Percentiles rank a stretch among this genome's conserved stretches.
Evolutionary conservation across 37 sponge, comb jelly and placozoan species (phyloP).

Genomic region (Aphrocallistes beatrix): DNA sequence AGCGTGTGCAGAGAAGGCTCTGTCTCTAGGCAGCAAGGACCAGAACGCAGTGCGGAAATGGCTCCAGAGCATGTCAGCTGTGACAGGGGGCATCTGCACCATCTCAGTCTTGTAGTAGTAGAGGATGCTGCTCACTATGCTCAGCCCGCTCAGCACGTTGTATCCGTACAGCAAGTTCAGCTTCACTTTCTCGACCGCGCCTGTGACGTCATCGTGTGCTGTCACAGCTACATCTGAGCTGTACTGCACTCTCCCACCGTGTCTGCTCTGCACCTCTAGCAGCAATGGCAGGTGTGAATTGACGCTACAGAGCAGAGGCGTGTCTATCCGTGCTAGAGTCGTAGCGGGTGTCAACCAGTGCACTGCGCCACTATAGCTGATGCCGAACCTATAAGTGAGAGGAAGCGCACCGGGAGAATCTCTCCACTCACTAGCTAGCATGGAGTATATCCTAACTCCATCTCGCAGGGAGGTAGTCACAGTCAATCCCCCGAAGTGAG

Average conservation of each 20-base stretch:
- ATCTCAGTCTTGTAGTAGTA: background rate
- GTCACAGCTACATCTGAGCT: background rate
- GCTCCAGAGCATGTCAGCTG: background rate
- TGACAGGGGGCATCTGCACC: background rate
- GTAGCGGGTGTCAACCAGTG: background rate
- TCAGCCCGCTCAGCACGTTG: background rate
- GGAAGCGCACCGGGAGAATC: background rate
- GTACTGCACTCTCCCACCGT: background rate
- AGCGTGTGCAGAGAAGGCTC: background rate
- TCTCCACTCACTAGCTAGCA: background rate
- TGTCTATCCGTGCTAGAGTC: background rate
- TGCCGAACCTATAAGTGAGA: background rate
- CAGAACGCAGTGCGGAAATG: background rate
- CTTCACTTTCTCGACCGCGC: background rate
- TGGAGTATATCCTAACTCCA: background rate
- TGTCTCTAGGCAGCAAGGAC: background rate
- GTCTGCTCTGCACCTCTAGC: background rate
- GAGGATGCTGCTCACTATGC: background rate
- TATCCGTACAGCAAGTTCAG: background rate
- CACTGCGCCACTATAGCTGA: background rate
- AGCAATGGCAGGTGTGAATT: background rate
- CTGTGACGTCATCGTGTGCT: background rate
- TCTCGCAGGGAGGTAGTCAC: background rate
- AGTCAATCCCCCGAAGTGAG: background rate
- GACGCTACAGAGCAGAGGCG: background rate